phyloP scores from a whole-genome alignment of 53 echinoderm and acorn worm species.

The Pentamera pediparva region DNA sequence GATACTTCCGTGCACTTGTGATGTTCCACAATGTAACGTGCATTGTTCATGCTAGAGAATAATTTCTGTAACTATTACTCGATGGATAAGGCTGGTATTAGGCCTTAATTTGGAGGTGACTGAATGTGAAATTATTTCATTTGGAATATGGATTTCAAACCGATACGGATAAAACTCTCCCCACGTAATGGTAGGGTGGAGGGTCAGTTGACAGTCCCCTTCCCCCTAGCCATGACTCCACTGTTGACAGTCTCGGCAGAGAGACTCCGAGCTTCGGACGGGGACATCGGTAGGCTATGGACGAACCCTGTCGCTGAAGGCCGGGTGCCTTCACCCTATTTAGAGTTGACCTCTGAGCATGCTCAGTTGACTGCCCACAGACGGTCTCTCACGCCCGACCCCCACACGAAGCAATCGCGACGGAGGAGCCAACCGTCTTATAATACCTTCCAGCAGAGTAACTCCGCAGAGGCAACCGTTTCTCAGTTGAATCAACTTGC shows the following conservation, averaged over 20 bases:
- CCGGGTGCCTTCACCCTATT: not conserved
- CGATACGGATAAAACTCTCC: not conserved
- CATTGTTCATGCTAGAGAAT: no score
- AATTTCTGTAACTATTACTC: no score
- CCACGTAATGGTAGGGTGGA: slow-evolving; percentile 6
- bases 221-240: slow-evolving; percentile 21
- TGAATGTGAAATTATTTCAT: not conserved
- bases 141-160: not conserved
- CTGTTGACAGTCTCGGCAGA: slow-evolving; percentile 8
- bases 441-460: not conserved
- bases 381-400: not conserved
- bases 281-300: not conserved
- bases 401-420: no score
- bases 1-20: no score
- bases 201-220: slow-evolving; percentile 20
- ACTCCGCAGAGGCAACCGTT: not conserved
- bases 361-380: not conserved
- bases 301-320: not conserved
- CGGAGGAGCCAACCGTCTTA: not conserved
- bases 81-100: no score
- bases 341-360: not conserved
- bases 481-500: not conserved
- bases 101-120: not conserved
- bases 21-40: no score
- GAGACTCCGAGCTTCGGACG: not conserved